phyloP scores from a whole-genome alignment of 2,888 invertebrate species.

The Ophioninae sp. region DNA sequence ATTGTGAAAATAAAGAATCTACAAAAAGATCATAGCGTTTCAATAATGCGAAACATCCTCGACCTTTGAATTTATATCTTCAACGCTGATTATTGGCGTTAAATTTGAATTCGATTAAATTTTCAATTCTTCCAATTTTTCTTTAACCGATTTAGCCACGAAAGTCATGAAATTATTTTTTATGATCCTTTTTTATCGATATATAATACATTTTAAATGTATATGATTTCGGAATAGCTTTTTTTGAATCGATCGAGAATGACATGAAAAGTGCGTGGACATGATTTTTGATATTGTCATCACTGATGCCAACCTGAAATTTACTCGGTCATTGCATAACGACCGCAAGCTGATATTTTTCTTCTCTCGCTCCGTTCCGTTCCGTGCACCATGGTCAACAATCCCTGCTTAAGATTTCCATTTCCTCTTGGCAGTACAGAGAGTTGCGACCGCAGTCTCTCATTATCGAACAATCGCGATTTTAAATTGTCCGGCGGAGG shows the following conservation, averaged over 20 bases:
- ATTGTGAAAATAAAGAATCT: too few relatives aligned
- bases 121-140: too few relatives aligned
- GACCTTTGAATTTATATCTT: too few relatives aligned
- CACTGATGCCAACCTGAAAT: not conserved
- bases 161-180: too few relatives aligned
- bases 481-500: constrained; percentile 20
- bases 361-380: not conserved
- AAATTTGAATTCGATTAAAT: too few relatives aligned
- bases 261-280: not conserved
- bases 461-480: constrained; percentile 27
- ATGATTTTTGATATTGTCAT: not conserved
- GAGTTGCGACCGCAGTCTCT: constrained; percentile 18
- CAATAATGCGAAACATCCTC: too few relatives aligned
- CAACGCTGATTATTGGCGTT: too few relatives aligned
- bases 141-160: too few relatives aligned
- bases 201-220: too few relatives aligned
- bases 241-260: not conserved
- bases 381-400: not conserved
- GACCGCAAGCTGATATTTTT: not conserved
- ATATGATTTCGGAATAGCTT: too few relatives aligned
- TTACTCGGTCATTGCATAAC: not conserved
- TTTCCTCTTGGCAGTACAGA: constrained; percentile 1
- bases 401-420: constrained; percentile 13
- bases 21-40: too few relatives aligned
- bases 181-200: too few relatives aligned